Evolutionary conservation across 1,140 invertebrate species (phyloP), one percentile per base, ranked within the genome.

Genomic region (Ganaspis sp.): DNA sequence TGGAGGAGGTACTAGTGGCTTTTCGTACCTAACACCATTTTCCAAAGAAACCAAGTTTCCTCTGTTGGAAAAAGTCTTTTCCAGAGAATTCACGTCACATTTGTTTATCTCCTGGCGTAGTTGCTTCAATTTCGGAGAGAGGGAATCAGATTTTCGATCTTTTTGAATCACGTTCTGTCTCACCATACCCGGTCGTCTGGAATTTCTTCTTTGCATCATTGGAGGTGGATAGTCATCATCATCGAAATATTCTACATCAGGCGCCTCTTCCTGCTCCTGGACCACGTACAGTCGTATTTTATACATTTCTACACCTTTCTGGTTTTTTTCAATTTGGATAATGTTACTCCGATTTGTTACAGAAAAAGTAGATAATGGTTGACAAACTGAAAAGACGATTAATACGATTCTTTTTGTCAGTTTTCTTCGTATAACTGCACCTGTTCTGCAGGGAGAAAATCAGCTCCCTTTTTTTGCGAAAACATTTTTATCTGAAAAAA

Each of bases 251-350:
- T 85, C 81, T 17, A 79, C 82, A 5, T 83, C 83, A 9, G 73
- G 72, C 23, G 17, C 74, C 58, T 86, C 86, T 54, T 84, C 82
- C 37, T 86, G 82, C 70, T 87, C 86, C 34, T 84, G 84, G 40
- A 87, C 86, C 9, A 87, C 85, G 80, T 87, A 87, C 21, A 87
- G 58, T n/a, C 86, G 81, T 58, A 87, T 85, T 72, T 86, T 86
- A 54, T 87, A 80, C 86, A 87, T 87, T 17, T 82, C 78, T 54
- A 17, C 38, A 26, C 4, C 29, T n/a, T n/a, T 29, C 6, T 15
- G 9, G 9, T 29, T 29, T n/a, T n/a, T n/a, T 64, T n/a, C 15
- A n/a, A n/a, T 8, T 8, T 17, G 4, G 3, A 29, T 1, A 12
- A 64, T 9, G 29, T 29, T 34, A 64, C 3, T 70, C 12, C 0